These are phyloP conservation scores for Malacoraja senta DNA, from an alignment of 2,797 vertebrate genomes.

Conservation along the genomic window DNA sequence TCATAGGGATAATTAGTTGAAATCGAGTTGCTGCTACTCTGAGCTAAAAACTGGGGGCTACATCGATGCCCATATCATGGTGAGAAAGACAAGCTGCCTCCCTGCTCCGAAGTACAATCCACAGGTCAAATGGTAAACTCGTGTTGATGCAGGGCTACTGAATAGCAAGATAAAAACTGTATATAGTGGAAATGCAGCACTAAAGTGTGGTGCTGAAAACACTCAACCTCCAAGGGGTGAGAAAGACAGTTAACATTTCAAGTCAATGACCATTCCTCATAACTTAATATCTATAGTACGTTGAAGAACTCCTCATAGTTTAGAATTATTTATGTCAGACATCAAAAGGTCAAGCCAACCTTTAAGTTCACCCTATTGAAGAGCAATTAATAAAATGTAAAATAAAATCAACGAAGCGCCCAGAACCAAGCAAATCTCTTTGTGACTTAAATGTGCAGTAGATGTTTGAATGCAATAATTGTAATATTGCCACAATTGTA, in stretches of 20 bases:
- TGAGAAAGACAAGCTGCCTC: neutral
- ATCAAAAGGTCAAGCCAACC: neutral
- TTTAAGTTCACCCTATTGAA: neutral
- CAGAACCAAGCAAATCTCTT: neutral
- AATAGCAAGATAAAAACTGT: no score
- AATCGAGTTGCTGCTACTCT: neutral
- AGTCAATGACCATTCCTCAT: no score
- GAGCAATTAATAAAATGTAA: neutral
- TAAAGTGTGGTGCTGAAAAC: no score
- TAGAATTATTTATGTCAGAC: neutral
- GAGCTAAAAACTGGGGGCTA: neutral
- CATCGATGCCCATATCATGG: neutral
- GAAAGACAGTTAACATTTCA: no score
- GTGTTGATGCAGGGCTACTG: no score
- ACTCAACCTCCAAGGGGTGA: no score
- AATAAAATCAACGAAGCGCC: neutral
- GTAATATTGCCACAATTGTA: neutral
- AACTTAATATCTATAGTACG: neutral
- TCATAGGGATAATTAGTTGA: neutral
- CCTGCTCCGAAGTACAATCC: no score
- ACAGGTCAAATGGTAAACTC: no score
- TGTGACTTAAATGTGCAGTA: neutral
- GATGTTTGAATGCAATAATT: neutral
- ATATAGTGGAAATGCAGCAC: no score
- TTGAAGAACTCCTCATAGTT: neutral